Conservation (phyloP, 64 coral and sea anemone species). For the Acropora tenuis region DNA sequence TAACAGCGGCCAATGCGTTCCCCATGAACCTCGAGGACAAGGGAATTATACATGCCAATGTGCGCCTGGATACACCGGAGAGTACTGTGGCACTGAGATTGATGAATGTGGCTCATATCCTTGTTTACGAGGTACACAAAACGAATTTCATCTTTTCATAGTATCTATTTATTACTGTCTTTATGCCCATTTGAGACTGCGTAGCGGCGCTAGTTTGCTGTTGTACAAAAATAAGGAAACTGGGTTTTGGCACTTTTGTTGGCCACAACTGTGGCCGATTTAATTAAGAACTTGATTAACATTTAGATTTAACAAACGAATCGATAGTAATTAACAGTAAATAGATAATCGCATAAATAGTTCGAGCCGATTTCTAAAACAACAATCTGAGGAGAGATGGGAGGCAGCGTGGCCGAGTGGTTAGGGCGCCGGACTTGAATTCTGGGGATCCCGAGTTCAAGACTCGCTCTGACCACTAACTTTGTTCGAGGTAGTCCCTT, state of each 20-base stretch:
- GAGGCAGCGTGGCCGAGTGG: too few species aligned
- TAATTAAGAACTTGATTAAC: conserved; percentile 32
- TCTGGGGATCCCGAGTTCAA: too few species aligned
- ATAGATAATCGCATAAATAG: too few species aligned
- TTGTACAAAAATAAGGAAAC: background rate
- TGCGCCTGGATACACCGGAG: conserved; percentile 20
- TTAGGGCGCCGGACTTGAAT: too few species aligned
- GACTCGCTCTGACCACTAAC: too few species aligned
- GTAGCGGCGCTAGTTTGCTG: conserved; percentile 34
- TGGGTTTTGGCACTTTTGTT: conserved; percentile 16
- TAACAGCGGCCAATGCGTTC: conserved; percentile 34
- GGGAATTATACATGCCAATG: conserved; percentile 39
- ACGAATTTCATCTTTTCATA: background rate
- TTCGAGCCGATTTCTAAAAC: too few species aligned
- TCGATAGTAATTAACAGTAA: conserved; percentile 22
- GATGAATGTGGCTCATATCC: conserved; percentile 32
- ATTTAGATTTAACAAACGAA: conserved; percentile 15
- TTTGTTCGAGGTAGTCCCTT: too few species aligned
- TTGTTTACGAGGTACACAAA: conserved; percentile 18
- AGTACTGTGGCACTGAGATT: conserved; percentile 36
- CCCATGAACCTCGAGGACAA: conserved; percentile 5
- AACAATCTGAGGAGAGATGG: too few species aligned
- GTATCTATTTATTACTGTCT: background rate
- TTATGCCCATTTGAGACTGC: conserved; percentile 31
- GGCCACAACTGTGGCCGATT: conserved; percentile 34